phyloP scores from a whole-genome alignment of 2,797 vertebrate species.

The Rhabdomys pumilio region DNA sequence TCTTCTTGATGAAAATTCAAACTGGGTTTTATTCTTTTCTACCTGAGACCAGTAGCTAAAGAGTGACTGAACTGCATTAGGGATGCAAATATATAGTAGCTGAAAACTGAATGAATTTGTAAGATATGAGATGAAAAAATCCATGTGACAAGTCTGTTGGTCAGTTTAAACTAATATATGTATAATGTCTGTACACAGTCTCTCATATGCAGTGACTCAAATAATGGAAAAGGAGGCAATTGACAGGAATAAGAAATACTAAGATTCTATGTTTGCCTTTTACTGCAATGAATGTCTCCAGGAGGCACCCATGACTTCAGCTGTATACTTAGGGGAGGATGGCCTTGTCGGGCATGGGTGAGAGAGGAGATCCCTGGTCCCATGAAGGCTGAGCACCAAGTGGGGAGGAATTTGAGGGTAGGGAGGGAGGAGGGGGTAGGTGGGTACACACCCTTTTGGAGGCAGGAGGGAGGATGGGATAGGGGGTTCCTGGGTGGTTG shows the following conservation, averaged over 20 bases:
- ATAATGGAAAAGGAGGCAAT: background rate
- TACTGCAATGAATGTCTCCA: background rate
- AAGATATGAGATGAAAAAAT: background rate
- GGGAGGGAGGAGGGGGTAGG: too few relatives aligned
- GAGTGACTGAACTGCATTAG: background rate
- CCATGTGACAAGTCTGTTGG: background rate
- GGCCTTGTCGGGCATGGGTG: too few relatives aligned
- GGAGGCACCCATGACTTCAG: too few relatives aligned
- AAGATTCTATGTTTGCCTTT: background rate
- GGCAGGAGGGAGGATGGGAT: too few relatives aligned
- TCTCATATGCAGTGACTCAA: background rate
- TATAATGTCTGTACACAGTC: background rate
- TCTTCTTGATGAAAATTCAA: conserved; percentile 22
- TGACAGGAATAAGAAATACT: background rate
- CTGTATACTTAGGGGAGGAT: too few relatives aligned
- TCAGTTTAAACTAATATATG: background rate
- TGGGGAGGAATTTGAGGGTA: too few relatives aligned
- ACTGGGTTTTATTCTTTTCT: background rate
- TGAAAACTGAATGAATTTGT: background rate
- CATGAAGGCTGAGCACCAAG: too few relatives aligned
- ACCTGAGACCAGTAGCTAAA: background rate
- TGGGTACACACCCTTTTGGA: too few relatives aligned
- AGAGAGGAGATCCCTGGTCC: too few relatives aligned
- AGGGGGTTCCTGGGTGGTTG: too few relatives aligned
- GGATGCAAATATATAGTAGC: background rate